phyloP scores from a whole-genome alignment of 2,113 vertebrate species.

The Tenebrosternarchus preto region DNA sequence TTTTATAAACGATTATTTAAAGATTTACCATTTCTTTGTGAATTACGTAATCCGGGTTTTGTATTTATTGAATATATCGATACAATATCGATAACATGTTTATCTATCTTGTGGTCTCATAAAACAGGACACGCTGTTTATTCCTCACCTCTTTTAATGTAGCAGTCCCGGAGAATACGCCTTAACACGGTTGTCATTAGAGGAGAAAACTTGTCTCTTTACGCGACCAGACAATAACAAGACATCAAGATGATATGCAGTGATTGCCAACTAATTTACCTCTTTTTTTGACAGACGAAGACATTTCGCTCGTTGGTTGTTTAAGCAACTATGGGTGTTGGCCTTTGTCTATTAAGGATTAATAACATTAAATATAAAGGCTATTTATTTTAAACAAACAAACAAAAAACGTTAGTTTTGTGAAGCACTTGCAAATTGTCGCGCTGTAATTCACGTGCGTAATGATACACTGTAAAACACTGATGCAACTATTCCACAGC shows the following conservation, averaged over 20 bases:
- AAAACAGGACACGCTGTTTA: slow-evolving; percentile 21
- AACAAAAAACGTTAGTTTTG: too few species aligned
- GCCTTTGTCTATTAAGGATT: too few species aligned
- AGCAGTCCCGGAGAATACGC: slow-evolving; percentile 51
- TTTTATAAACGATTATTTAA: slow-evolving; percentile 46
- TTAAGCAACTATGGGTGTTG: too few species aligned
- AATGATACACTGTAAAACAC: too few species aligned
- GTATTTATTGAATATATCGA: slow-evolving; percentile 49
- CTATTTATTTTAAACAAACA: too few species aligned
- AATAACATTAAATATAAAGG: too few species aligned
- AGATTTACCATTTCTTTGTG: slow-evolving; percentile 17
- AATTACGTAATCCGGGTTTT: slow-evolving; percentile 18
- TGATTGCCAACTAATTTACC: slow-evolving; percentile 18
- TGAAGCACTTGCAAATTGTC: too few species aligned
- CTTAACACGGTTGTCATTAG: slow-evolving; percentile 51
- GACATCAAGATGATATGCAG: slow-evolving; percentile 33
- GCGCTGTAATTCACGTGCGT: too few species aligned
- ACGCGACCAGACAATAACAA: slow-evolving; percentile 41
- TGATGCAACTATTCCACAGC: not conserved
- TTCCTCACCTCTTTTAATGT: slow-evolving; percentile 34
- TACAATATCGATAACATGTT: slow-evolving; percentile 9
- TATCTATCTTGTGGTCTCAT: slow-evolving; percentile 1
- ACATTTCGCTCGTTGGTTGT: not conserved
- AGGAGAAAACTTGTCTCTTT: slow-evolving; percentile 46
- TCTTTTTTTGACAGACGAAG: not conserved